Evolutionary conservation across 2,888 invertebrate genomes (phyloP), one percentile per base, ranked within the genome.

Genomic region (Ophion ellenae): DNA sequence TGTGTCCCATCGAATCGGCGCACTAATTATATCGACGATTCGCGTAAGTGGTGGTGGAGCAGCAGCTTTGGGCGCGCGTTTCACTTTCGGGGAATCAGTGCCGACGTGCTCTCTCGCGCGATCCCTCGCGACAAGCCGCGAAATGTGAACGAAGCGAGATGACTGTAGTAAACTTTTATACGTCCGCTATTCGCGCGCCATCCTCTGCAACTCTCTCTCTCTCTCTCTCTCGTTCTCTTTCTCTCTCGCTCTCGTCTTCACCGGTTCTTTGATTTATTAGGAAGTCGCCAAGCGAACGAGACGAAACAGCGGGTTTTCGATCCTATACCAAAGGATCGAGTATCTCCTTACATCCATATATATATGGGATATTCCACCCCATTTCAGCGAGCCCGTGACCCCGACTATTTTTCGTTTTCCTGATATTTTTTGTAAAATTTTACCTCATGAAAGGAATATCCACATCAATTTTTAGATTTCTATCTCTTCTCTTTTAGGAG

Each of bases 21-120:
- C 45, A 69, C 93, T 93, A 93, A 92, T 93, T 93, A 92, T 92
- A 92, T 91, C 91, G 89, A 87, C 89, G 88, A 79, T 83, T 82
- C 67, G 53, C 53, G 53, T 17, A 53, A 53, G 53, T 53, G 53
- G 53, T 17, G 17, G 53, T 17, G 17, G 5, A 17, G 47, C 47
- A 47, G 47, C 47, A 47, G 10, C 40, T 14, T 17, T 45, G 47
- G 2, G 45, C 24, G 28, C 87, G 90, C 47, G 76, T 75, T 83
- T 89, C 89, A 91, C 82, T 88, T 93, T 93, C 93, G 90, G 85
- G 90, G 94, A 93, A 94, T 88, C 67, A 32, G 64, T 66, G 71
- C 24, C 88, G 88, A 91, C 90, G 91, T 91, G 90, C 89, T 84
- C 88, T 85, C 76, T 89, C 88, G 53, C 53, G 47, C 47, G 47